These are phyloP conservation scores for Lordiphosa mommai DNA, from an alignment of 1,140 invertebrate genomes.

Conservation along the genomic window DNA sequence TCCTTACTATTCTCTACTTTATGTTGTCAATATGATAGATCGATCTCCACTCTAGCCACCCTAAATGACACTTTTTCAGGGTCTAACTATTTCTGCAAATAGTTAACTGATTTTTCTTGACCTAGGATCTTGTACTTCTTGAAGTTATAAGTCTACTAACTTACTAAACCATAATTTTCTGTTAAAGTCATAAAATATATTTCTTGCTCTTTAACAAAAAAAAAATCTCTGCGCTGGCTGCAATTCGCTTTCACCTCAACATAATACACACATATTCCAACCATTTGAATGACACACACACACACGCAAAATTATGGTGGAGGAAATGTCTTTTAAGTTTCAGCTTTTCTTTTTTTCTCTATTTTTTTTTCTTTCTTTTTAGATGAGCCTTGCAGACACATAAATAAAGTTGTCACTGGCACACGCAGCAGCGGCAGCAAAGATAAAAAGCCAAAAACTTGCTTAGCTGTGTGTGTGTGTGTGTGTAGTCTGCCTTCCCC, in stretches of 20 bases:
- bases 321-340: slow-evolving; percentile 64
- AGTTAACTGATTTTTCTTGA: too few relatives aligned
- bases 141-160: too few relatives aligned
- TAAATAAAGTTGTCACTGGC: slow-evolving; percentile 64
- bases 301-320: slow-evolving; percentile 29
- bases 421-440: not conserved
- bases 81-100: too few relatives aligned
- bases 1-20: too few relatives aligned
- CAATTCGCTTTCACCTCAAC: slow-evolving; percentile 25
- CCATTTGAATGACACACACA: slow-evolving; percentile 49
- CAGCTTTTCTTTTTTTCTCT: slow-evolving; percentile 16
- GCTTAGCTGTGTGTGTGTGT: slow-evolving; percentile 20
- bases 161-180: too few relatives aligned
- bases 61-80: too few relatives aligned
- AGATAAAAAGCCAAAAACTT: slow-evolving; percentile 30
- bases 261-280: slow-evolving; percentile 32
- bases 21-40: too few relatives aligned
- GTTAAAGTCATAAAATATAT: too few relatives aligned
- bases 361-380: slow-evolving; percentile 20
- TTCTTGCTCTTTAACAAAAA: too few relatives aligned
- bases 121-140: too few relatives aligned
- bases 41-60: too few relatives aligned
- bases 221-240: too few relatives aligned
- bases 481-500: not conserved
- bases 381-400: slow-evolving; percentile 65